These are phyloP conservation scores for Periophthalmus magnuspinnatus DNA, from an alignment of 2,797 vertebrate genomes.

Conservation along the genomic window DNA sequence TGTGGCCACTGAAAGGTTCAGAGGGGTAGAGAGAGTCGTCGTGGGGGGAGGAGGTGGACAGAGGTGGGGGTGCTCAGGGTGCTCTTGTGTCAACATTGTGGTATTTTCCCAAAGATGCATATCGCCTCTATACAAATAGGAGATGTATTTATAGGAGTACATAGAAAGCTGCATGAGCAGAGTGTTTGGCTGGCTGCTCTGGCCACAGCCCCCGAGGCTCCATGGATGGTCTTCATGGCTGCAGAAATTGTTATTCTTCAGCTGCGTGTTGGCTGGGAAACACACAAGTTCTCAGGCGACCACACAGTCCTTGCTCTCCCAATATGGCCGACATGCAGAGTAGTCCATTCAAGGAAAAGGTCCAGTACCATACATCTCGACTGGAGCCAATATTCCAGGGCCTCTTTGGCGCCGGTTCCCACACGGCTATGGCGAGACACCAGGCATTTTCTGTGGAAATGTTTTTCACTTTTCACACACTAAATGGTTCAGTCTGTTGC, in stretches of 20 bases:
- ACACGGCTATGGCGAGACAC: conserved; percentile 32
- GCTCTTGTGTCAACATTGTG: conserved; percentile 80
- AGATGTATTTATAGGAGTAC: conserved; percentile 80
- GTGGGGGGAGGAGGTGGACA: conserved; percentile 39
- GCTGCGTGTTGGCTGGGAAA: conserved; percentile 78
- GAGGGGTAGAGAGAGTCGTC: conserved; percentile 62
- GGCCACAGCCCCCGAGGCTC: conserved; percentile 66
- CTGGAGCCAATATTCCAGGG: conserved; percentile 60
- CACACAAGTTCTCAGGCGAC: conserved; percentile 77
- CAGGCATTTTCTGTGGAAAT: conserved; percentile 42
- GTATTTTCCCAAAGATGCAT: conserved; percentile 84
- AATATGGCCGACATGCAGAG: conserved; percentile 67
- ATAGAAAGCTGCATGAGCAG: conserved; percentile 71
- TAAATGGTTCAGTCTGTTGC: conserved; percentile 13
- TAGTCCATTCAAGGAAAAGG: conserved; percentile 62
- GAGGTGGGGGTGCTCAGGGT: conserved; percentile 55
- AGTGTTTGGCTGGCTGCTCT: conserved; percentile 68
- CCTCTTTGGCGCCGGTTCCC: conserved; percentile 49
- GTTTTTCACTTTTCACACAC: conserved; percentile 15
- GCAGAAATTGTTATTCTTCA: conserved; percentile 80
- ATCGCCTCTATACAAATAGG: conserved; percentile 80
- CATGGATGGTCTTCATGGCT: conserved; percentile 74
- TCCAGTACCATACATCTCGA: conserved; percentile 64
- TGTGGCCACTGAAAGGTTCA: conserved; percentile 70
- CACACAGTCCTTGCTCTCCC: conserved; percentile 68